These are phyloP conservation scores for Lagopus muta DNA, from an alignment of 2,113 vertebrate genomes.

Conservation along the genomic window DNA sequence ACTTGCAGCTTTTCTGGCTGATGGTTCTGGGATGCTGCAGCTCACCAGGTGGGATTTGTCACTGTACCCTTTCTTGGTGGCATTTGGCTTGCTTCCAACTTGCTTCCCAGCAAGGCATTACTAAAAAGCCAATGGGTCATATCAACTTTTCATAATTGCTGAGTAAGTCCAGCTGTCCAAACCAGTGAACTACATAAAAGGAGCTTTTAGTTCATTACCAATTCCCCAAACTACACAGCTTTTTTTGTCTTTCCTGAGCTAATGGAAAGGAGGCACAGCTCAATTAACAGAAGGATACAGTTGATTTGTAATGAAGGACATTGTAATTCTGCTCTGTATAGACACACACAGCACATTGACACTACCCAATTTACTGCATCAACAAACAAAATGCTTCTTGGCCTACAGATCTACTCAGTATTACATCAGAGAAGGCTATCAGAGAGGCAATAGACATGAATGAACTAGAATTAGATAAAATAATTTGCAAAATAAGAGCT, in stretches of 20 bases:
- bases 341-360: accelerated
- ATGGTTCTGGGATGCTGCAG: accelerated
- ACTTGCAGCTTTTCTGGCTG: neutral
- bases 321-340: neutral
- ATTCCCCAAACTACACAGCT: neutral
- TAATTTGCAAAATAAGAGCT: neutral
- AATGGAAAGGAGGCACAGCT: neutral
- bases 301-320: neutral
- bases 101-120: neutral
- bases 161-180: neutral
- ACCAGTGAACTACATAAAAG: neutral
- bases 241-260: neutral
- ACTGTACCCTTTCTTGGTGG: neutral
- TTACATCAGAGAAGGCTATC: neutral
- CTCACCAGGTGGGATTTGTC: neutral
- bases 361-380: accelerated
- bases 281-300: neutral
- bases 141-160: neutral
- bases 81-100: neutral
- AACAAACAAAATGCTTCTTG: neutral
- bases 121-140: neutral
- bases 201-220: neutral
- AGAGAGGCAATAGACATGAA: neutral
- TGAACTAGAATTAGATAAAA: neutral
- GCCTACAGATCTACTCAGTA: neutral